Evolutionary conservation across 2,888 invertebrate species (phyloP), one percentile per base, ranked within the genome.

Genomic region (Ephialtes manifestator): DNA sequence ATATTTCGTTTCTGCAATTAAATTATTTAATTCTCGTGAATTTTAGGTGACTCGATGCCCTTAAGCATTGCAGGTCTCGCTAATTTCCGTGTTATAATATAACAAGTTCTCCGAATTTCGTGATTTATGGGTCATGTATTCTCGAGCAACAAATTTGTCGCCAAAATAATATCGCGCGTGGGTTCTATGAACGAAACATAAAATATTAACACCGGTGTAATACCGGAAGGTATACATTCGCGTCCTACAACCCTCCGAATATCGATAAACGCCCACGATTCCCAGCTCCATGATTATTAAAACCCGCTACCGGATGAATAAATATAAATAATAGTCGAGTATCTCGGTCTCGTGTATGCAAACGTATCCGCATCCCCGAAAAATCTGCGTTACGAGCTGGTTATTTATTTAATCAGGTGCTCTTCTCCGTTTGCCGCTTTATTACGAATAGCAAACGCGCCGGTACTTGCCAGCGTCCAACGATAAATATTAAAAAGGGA

Each of bases 401-500:
- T 76, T 85, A 85, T 87, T 86, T 83, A 85, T 86, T 75, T 76
- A 80, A 55, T 68, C 60, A 60, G 67, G 78, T 77, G 43, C 63
- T 58, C 75, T 24, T 67, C 71, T 48, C 11, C 74, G 31, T 18
- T 60, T 18, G 13, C n/a, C 39, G 65, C 39, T 65, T 65, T 18
- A 65, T 65, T 39, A 58, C 70, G 67, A 75, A 83, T 72, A 31
- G 63, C 48, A 39, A 79, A 75, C 51, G 74, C 67, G 43, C 20
- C 28, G 15, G 51, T 63, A 70, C 67, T 48, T n/a, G 55, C 60
- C 60, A 83, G 87, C 83, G 86, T 86, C 68, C 74, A 81, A 86
- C 90, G 87, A 90, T 92, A 91, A 92, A 91, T 91, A 92, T 91
- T 90, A 91, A 90, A 70, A 86, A 89, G 84, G 87, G 88, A 89